A percentile compares a stretch with the other conserved stretches of the same genome.
Evolutionary conservation across 1,140 invertebrate species (phyloP).

Genomic region (Ganaspis sp.): DNA sequence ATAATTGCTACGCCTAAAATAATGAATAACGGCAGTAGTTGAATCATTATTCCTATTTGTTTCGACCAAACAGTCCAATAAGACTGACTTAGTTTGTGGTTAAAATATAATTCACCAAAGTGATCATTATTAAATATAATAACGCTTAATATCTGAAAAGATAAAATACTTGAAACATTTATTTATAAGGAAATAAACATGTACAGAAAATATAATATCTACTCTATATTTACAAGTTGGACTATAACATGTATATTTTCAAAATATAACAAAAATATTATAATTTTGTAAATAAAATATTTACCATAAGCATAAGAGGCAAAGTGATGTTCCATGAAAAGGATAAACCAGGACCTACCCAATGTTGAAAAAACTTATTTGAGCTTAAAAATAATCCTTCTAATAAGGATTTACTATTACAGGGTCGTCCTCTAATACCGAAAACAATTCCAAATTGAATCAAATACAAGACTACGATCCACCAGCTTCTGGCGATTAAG

Average conservation of each 20-base stretch:
- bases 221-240: no score
- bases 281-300: not conserved
- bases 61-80: slow-evolving; percentile 87
- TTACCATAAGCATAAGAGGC: slow-evolving; percentile 85
- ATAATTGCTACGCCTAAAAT: slow-evolving; percentile 87
- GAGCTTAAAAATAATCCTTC: slow-evolving; percentile 80
- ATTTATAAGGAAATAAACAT: no score
- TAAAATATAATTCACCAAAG: slow-evolving; percentile 84
- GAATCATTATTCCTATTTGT: slow-evolving; percentile 86
- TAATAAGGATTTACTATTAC: slow-evolving; percentile 88
- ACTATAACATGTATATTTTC: no score
- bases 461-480: slow-evolving; percentile 88
- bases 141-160: slow-evolving; percentile 83
- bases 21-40: slow-evolving; percentile 85
- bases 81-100: slow-evolving; percentile 75
- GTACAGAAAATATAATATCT: no score
- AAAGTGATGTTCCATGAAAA: slow-evolving; percentile 92
- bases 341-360: slow-evolving; percentile 85
- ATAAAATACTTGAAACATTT: slow-evolving; percentile 34
- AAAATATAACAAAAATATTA: no score
- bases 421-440: slow-evolving; percentile 88
- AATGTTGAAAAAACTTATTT: slow-evolving; percentile 75
- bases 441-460: slow-evolving; percentile 87
- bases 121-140: slow-evolving; percentile 86
- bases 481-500: slow-evolving; percentile 89